Conservation (phyloP, 2,888 invertebrate genomes). For the Andrena chrysosceles region DNA sequence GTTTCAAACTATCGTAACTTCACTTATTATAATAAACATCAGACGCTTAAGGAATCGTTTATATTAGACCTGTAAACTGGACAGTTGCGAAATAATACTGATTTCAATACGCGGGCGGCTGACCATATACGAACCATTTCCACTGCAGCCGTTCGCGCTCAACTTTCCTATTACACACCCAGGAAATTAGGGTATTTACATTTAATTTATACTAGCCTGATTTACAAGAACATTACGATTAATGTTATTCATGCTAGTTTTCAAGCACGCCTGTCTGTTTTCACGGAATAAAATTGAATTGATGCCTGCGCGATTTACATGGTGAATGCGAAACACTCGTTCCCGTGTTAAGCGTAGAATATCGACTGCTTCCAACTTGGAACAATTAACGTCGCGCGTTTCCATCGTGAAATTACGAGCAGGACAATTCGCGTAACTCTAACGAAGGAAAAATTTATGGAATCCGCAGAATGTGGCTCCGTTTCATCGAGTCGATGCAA, state of each 20-base stretch:
- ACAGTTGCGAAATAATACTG: too few species aligned
- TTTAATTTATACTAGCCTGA: too few species aligned
- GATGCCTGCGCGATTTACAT: too few species aligned
- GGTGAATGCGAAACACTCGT: neutral
- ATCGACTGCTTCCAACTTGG: neutral
- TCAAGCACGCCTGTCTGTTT: too few species aligned
- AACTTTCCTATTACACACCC: neutral
- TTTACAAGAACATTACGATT: too few species aligned
- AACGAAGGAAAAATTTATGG: conserved; percentile 63
- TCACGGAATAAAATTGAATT: too few species aligned
- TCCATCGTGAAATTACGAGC: neutral
- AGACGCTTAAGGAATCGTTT: conserved; percentile 13
- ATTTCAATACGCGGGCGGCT: neutral
- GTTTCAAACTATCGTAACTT: conserved; percentile 10
- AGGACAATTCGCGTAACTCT: conserved; percentile 24
- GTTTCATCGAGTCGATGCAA: conserved; percentile 34
- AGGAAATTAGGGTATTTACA: too few species aligned
- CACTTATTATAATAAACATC: conserved; percentile 14
- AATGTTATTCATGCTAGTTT: too few species aligned
- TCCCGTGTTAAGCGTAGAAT: neutral
- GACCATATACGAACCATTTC: neutral
- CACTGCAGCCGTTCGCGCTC: neutral
- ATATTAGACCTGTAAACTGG: too few species aligned
- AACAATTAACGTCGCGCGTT: neutral
- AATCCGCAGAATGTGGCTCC: conserved; percentile 44